Percentiles rank a stretch among this genome's conserved stretches.
Conservation (phyloP, 2,888 invertebrate species). For the Megaustenia siamemsis region DNA sequence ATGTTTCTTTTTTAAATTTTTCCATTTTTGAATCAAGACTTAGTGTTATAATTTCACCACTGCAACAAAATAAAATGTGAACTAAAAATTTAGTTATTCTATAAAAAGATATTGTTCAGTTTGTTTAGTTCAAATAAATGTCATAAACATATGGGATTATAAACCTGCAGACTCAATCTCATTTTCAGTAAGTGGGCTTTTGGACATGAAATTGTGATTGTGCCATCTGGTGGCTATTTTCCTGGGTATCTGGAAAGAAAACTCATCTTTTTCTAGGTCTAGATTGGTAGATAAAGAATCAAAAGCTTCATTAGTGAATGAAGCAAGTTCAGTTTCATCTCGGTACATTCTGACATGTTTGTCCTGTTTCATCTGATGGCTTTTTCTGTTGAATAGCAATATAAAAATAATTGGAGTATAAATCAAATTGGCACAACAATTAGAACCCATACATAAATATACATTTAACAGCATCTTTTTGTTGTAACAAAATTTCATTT, state of each 20-base stretch:
- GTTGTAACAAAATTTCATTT: no score
- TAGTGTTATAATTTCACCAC: no score
- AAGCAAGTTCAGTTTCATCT: conserved; percentile 41
- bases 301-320: conserved; percentile 45
- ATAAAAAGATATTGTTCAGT: no score
- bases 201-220: conserved; percentile 9
- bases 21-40: no score
- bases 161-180: conserved; percentile 21
- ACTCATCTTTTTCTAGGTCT: neutral
- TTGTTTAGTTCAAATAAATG: no score
- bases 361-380: neutral
- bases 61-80: no score
- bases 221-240: conserved; percentile 47
- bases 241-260: neutral
- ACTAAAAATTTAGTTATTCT: no score
- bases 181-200: neutral
- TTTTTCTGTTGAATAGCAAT: conserved; percentile 24
- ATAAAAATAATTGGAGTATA: no score
- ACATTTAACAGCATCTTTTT: no score
- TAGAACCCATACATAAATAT: no score
- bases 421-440: no score
- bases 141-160: neutral
- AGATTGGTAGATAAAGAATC: conserved; percentile 7
- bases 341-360: conserved; percentile 43
- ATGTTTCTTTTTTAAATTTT: no score